Percentiles rank a stretch among this genome's conserved stretches.
phyloP scores from a whole-genome alignment of 2,888 invertebrate species.

The Drosophila recens region DNA sequence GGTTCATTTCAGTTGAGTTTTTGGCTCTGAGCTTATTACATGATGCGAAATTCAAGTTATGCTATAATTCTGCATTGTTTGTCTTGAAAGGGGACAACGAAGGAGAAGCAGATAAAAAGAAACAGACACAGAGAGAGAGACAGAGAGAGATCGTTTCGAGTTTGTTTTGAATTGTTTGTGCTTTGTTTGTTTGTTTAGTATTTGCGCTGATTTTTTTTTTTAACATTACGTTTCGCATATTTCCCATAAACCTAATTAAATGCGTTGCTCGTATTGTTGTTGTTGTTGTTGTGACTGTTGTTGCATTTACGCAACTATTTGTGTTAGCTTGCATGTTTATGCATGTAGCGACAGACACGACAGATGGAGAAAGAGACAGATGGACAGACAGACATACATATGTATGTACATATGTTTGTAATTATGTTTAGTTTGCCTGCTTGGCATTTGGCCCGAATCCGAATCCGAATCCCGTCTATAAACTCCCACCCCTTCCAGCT shows the following conservation, averaged over 20 bases:
- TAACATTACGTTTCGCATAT: constrained; percentile 67
- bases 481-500: constrained; percentile 18
- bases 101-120: too few relatives aligned
- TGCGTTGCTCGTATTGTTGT: constrained; percentile 48
- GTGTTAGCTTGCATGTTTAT: constrained; percentile 60
- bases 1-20: constrained; percentile 20
- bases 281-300: constrained; percentile 39
- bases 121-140: not conserved
- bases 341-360: constrained; percentile 22
- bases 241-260: constrained; percentile 80
- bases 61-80: constrained; percentile 79
- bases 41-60: constrained; percentile 77
- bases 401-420: constrained; percentile 45
- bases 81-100: constrained; percentile 8
- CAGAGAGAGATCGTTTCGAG: constrained; percentile 5
- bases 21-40: constrained; percentile 61
- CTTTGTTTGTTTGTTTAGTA: constrained; percentile 34
- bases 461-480: constrained; percentile 16
- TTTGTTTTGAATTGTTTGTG: constrained; percentile 28
- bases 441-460: constrained; percentile 38
- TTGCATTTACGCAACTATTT: constrained; percentile 71
- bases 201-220: constrained; percentile 46
- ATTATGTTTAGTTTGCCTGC: constrained; percentile 32
- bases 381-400: constrained; percentile 22
- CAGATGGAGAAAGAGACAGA: not conserved